A percentile compares a stretch with the other conserved stretches of the same genome.
Conservation (phyloP, 2,797 vertebrate genomes). For the Brachymystax lenok region DNA sequence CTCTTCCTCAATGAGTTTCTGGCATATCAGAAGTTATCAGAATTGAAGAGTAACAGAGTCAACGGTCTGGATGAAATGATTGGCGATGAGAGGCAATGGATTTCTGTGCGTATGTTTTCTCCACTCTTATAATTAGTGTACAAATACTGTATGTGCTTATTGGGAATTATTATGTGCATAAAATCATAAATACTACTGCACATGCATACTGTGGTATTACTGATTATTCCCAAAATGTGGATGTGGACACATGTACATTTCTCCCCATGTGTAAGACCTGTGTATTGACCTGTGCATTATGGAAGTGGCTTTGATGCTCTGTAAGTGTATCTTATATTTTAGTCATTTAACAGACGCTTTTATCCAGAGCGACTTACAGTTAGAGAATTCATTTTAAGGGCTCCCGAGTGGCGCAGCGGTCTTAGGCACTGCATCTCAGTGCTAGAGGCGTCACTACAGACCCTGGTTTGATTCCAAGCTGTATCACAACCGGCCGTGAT, state of each 20-base stretch:
- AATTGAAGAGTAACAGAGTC: conserved; percentile 79
- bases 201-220: neutral
- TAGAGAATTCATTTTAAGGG: no score
- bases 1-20: conserved; percentile 96
- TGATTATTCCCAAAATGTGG: neutral
- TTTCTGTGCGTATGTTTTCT: conserved; percentile 79
- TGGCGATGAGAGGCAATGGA: conserved; percentile 74
- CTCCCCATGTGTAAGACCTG: neutral
- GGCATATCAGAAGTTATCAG: conserved; percentile 85
- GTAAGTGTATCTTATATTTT: neutral
- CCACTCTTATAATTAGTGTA: neutral
- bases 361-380: no score
- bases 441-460: no score
- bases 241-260: neutral
- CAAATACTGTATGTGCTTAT: neutral
- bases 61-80: conserved; percentile 72
- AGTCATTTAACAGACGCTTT: no score
- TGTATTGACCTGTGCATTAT: neutral
- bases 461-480: no score
- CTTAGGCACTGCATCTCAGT: no score
- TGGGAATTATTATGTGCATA: neutral
- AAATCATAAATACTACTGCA: neutral
- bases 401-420: no score
- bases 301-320: neutral
- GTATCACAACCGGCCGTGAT: no score